phyloP scores from a whole-genome alignment of 2,888 invertebrate genomes.

The Netelia virgata region DNA sequence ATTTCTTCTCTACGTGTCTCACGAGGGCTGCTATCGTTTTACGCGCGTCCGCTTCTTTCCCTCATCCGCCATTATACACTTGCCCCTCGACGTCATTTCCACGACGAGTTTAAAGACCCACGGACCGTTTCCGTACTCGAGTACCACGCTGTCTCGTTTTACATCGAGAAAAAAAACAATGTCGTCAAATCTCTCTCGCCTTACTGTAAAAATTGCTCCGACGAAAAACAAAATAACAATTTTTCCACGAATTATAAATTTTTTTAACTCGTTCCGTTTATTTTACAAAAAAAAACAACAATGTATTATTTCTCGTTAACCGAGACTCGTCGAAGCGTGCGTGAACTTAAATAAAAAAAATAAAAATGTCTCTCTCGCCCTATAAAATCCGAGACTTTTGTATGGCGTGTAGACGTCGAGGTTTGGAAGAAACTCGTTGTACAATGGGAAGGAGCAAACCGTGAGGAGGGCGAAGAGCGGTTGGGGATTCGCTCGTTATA shows the following conservation, averaged over 20 bases:
- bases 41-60: too few relatives aligned
- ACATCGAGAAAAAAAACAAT: background rate
- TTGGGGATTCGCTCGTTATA: background rate
- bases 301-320: background rate
- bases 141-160: slow-evolving; percentile 5
- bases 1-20: background rate
- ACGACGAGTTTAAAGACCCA: slow-evolving; percentile 51
- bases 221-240: too few relatives aligned
- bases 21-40: too few relatives aligned
- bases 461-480: background rate
- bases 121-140: background rate
- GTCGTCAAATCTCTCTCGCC: background rate
- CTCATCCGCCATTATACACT: slow-evolving; percentile 22
- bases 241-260: too few relatives aligned
- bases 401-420: slow-evolving; percentile 8
- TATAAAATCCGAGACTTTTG: slow-evolving; percentile 9
- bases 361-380: background rate
- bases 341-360: slow-evolving; percentile 2
- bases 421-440: slow-evolving; percentile 51
- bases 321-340: background rate
- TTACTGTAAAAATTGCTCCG: background rate
- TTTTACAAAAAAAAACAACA: background rate
- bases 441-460: slow-evolving; percentile 55
- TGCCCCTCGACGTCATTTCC: too few relatives aligned
- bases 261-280: background rate